phyloP scores from a whole-genome alignment of 1,140 invertebrate species.

The Cydia pomonella region DNA sequence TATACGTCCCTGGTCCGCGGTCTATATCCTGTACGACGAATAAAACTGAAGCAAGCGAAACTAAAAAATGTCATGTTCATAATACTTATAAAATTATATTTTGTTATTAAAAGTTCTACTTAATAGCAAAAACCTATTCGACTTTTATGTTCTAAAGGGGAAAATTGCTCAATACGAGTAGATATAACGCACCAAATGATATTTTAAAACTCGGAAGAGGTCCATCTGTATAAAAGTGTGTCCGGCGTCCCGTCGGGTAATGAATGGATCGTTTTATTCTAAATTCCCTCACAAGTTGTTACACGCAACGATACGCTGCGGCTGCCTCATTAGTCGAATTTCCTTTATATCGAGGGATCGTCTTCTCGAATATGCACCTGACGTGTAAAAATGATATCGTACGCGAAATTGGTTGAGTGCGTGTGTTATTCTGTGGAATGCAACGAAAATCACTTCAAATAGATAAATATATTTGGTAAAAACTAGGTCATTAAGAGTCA shows the following conservation, averaged over 20 bases:
- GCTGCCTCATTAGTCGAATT: not conserved
- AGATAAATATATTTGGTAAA: too few relatives aligned
- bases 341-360: not conserved
- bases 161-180: not conserved
- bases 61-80: too few relatives aligned
- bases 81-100: too few relatives aligned
- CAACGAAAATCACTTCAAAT: not conserved
- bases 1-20: too few relatives aligned
- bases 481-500: too few relatives aligned
- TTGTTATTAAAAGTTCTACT: not conserved
- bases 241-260: conserved; percentile 1
- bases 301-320: not conserved
- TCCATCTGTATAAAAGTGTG: not conserved
- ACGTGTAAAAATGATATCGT: conserved; percentile 6
- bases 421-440: not conserved
- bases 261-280: conserved; percentile 8
- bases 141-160: not conserved
- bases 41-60: too few relatives aligned
- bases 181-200: not conserved
- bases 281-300: not conserved
- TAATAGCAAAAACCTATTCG: not conserved
- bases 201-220: not conserved
- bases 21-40: too few relatives aligned
- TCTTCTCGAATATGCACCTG: not conserved
- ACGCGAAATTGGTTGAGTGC: not conserved